Evolutionary conservation across 2,113 vertebrate species (phyloP).

Genomic region (Festucalex cinctus): DNA sequence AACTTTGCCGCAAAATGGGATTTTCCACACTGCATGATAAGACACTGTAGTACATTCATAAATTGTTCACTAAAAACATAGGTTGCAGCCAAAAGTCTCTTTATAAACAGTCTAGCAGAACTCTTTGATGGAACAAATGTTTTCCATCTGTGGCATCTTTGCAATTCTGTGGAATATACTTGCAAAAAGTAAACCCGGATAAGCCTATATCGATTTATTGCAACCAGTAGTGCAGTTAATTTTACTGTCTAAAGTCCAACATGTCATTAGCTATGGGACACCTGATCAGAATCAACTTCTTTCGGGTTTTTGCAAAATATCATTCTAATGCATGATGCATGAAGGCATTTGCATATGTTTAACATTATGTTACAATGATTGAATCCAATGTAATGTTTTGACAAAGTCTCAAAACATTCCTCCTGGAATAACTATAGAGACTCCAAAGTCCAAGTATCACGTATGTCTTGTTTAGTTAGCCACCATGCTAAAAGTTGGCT

Average conservation of each 20-base stretch:
- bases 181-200: neutral
- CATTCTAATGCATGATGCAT: neutral
- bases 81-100: conserved; percentile 1
- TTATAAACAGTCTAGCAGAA: neutral
- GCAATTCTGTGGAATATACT: neutral
- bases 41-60: neutral
- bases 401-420: neutral
- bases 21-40: conserved; percentile 3
- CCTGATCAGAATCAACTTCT: neutral
- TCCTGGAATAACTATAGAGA: neutral
- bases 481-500: neutral
- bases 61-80: neutral
- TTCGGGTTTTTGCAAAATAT: neutral
- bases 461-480: neutral
- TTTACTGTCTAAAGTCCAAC: neutral
- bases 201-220: neutral
- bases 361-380: neutral
- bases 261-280: neutral
- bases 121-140: neutral
- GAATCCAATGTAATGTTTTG: neutral
- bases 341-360: neutral
- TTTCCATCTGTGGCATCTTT: neutral
- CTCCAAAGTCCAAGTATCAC: neutral
- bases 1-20: neutral
- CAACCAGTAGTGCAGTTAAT: neutral